Conservation (phyloP, 1,140 invertebrate species). For the Drosophila suzukii region DNA sequence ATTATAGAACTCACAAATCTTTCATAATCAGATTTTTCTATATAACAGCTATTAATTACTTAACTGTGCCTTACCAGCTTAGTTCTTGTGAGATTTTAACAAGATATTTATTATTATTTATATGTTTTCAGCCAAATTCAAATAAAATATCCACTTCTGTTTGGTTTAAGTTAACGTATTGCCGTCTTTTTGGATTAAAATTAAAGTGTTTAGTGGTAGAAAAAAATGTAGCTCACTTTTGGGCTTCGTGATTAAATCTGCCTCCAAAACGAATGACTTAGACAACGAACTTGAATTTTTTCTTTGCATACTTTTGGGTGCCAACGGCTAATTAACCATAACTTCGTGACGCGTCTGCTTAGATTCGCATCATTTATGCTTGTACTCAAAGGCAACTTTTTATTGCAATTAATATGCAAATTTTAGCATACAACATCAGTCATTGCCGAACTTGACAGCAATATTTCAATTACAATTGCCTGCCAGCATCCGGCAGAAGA, state of each 20-base stretch:
- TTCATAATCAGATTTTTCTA: no score
- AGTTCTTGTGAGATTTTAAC: no score
- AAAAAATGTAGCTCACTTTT: not conserved
- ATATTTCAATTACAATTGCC: conserved; percentile 56
- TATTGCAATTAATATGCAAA: conserved; percentile 71
- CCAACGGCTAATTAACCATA: not conserved
- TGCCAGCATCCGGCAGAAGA: conserved; percentile 64
- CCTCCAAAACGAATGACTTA: conserved; percentile 51
- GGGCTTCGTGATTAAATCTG: not conserved
- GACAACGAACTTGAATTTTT: conserved; percentile 39
- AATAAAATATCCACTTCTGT: no score
- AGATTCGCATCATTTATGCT: conserved; percentile 36
- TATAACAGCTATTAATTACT: no score
- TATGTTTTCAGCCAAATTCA: no score
- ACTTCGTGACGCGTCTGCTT: not conserved
- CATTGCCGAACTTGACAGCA: conserved; percentile 60
- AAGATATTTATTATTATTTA: no score
- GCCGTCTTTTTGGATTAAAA: not conserved
- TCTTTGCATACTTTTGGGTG: conserved; percentile 36
- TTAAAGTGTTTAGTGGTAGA: not conserved
- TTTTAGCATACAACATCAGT: conserved; percentile 39
- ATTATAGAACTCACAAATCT: no score
- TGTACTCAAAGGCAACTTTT: conserved; percentile 24
- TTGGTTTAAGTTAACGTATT: not conserved
- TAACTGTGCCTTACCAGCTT: no score